Percentiles rank a stretch among this genome's conserved stretches.
phyloP scores from a whole-genome alignment of 1,140 invertebrate species.

The Zaprionus ghesquierei region DNA sequence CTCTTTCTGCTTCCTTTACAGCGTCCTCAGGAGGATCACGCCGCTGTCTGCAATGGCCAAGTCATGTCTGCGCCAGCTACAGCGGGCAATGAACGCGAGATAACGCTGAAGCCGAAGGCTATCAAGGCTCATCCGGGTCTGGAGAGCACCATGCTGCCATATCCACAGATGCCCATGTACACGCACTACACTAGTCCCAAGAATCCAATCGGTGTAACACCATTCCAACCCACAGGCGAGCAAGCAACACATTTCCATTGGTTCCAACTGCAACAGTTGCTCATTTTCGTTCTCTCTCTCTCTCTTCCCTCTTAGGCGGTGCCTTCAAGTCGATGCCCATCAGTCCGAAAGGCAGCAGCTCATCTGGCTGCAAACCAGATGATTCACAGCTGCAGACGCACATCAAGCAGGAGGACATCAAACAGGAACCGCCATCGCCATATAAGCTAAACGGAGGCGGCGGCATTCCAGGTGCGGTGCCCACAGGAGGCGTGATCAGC shows the following conservation, averaged over 20 bases:
- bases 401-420: slow-evolving; percentile 80
- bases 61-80: slow-evolving; percentile 44
- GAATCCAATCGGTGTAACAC: slow-evolving; percentile 90
- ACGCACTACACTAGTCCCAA: slow-evolving; percentile 87
- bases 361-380: slow-evolving; percentile 49
- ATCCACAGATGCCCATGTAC: slow-evolving; percentile 84
- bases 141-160: slow-evolving; percentile 83
- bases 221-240: slow-evolving; percentile 91
- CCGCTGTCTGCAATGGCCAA: slow-evolving; percentile 50
- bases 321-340: slow-evolving; percentile 93
- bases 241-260: slow-evolving; percentile 26
- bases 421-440: slow-evolving; percentile 77
- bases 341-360: slow-evolving; percentile 75
- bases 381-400: slow-evolving; percentile 57
- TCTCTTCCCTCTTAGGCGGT: slow-evolving; percentile 83
- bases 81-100: slow-evolving; percentile 58
- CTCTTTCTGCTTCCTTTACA: neutral
- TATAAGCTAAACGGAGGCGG: slow-evolving; percentile 69
- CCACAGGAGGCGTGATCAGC: slow-evolving; percentile 49
- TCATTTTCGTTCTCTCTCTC: slow-evolving; percentile 18
- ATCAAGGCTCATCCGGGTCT: slow-evolving; percentile 88
- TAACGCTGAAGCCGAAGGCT: slow-evolving; percentile 92
- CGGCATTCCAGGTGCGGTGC: neutral
- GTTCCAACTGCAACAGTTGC: slow-evolving; percentile 2
- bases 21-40: slow-evolving; percentile 53